Percentiles rank a stretch among this genome's conserved stretches.
Conservation (phyloP, 2,888 invertebrate genomes). For the Drosophila putrida region DNA sequence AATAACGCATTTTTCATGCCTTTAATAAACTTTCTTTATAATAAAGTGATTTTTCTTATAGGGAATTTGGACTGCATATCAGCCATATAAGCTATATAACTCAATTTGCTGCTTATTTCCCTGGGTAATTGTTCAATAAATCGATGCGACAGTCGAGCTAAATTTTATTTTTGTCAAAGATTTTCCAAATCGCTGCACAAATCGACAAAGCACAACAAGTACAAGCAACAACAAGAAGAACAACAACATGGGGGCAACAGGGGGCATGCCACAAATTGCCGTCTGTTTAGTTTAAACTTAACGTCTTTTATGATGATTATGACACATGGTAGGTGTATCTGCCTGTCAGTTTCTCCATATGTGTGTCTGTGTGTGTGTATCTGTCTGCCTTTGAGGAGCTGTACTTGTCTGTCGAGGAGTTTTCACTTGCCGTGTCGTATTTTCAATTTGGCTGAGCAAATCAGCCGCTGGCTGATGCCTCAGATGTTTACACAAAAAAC, state of each 20-base stretch:
- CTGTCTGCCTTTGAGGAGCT: slow-evolving; percentile 41
- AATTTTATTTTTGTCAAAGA: slow-evolving; percentile 73
- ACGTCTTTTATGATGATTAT: slow-evolving; percentile 78
- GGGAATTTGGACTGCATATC: background rate
- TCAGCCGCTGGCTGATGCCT: slow-evolving; percentile 42
- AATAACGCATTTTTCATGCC: background rate
- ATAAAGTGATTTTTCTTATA: background rate
- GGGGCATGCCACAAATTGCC: slow-evolving; percentile 44
- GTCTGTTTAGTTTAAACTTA: slow-evolving; percentile 76
- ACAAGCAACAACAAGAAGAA: slow-evolving; percentile 1
- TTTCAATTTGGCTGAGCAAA: slow-evolving; percentile 47
- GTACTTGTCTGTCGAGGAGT: slow-evolving; percentile 25
- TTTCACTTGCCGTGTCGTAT: slow-evolving; percentile 24
- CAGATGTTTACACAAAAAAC: slow-evolving; percentile 72
- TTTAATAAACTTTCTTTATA: background rate
- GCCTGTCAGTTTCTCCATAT: slow-evolving; percentile 4
- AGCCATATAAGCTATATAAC: slow-evolving; percentile 5
- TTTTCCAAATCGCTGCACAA: slow-evolving; percentile 80
- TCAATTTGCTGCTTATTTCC: slow-evolving; percentile 17
- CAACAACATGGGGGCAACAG: background rate
- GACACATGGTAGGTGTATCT: slow-evolving; percentile 59
- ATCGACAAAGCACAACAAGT: slow-evolving; percentile 41
- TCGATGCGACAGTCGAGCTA: slow-evolving; percentile 49
- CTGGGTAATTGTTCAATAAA: slow-evolving; percentile 62
- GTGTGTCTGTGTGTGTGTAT: slow-evolving; percentile 27